These are phyloP conservation scores for Formica aserva DNA, from an alignment of 2,888 invertebrate genomes.

Conservation along the genomic window DNA sequence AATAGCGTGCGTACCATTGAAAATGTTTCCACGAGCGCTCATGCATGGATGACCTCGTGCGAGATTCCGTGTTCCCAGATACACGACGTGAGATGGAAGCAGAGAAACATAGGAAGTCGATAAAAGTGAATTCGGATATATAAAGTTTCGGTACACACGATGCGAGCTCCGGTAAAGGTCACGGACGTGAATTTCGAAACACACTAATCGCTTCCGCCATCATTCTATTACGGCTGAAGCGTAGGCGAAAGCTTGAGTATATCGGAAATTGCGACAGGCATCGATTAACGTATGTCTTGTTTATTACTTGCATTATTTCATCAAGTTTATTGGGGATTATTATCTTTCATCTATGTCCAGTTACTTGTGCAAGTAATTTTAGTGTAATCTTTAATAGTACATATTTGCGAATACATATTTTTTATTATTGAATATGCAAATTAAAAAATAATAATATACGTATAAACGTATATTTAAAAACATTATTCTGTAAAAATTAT, in stretches of 20 bases:
- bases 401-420: background rate
- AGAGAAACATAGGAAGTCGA: slow-evolving; percentile 10
- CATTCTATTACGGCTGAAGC: slow-evolving; percentile 21
- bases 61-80: slow-evolving; percentile 19
- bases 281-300: slow-evolving; percentile 31
- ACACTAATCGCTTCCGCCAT: slow-evolving; percentile 2
- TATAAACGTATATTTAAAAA: background rate
- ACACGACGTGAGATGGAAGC: background rate
- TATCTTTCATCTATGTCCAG: slow-evolving; percentile 6
- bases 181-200: slow-evolving; percentile 47
- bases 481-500: background rate
- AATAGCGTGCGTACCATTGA: background rate
- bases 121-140: slow-evolving; percentile 24
- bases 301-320: slow-evolving; percentile 23
- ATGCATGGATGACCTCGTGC: slow-evolving; percentile 19
- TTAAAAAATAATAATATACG: background rate
- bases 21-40: slow-evolving; percentile 18
- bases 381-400: background rate
- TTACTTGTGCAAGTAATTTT: background rate
- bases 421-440: background rate
- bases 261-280: slow-evolving; percentile 31
- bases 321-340: slow-evolving; percentile 10
- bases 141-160: background rate
- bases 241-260: slow-evolving; percentile 19
- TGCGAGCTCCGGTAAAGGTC: slow-evolving; percentile 31